Base-by-base conservation (phyloP, 2,113 vertebrate genomes). In the Prietella phreatophila region DNA sequence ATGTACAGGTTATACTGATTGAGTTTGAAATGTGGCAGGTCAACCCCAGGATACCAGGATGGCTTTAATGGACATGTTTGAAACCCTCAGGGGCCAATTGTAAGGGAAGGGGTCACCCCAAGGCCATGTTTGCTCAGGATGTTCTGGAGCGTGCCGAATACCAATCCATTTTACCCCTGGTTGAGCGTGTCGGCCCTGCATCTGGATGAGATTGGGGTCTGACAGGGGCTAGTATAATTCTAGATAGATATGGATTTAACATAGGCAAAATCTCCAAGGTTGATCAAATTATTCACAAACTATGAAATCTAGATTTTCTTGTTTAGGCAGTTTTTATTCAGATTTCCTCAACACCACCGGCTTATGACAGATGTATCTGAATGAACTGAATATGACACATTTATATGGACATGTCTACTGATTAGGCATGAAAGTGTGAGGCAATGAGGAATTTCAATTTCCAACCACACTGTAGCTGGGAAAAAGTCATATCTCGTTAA, bases 101-200 rank as follows among this genome's bases (percentile, higher is more conserved):
- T 75, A 88, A 67, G 53, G 87, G 88, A 63, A 30, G 33, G 89
- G 94, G 94, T 95, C 93, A 93, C 81, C 17, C 33, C 30, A 10
- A 89, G 95, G 94, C 93, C 92, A 90, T 94, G 93, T 95, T 95
- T 95, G 92, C 87, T 93, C 90, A 92, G 87, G 83, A 90, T 86
- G 88, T 91, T 93, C 89, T 15, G 92, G 85, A 94, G 93, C 92
- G 93, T 94, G 94, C 92, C 91, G 75, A 91, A 91, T 91, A 88
- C 90, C 90, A 92, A 82, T 89, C 88, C 91, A 65, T 86, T 91
- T 86, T 90, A 67, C 88, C 79, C 78, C 85, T 82, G 76, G 86
- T 87, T 88, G 89, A 88, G 75, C 80, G 47, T 85, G 88, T 86
- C 89, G 47, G 73, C 71, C 6, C 19, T 81, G 79, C 85, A 88